Conservation (phyloP, 2,797 vertebrate species). For the Scomberomorus guttatus region DNA sequence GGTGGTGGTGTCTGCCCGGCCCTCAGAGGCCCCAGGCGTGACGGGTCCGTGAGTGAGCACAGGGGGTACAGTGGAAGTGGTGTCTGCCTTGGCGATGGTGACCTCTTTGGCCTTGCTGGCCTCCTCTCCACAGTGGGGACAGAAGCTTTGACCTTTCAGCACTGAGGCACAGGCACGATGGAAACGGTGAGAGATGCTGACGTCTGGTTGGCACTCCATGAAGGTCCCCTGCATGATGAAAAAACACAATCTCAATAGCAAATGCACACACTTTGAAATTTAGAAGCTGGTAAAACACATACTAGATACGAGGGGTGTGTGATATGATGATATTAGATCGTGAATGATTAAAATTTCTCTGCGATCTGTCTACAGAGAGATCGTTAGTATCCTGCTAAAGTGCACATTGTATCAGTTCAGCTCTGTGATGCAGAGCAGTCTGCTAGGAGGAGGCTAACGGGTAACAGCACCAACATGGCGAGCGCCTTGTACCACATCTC, state of each 20-base stretch:
- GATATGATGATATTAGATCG: too few species aligned
- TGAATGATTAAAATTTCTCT: too few species aligned
- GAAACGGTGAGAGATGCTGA: slow-evolving; percentile 96
- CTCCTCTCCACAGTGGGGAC: slow-evolving; percentile 98
- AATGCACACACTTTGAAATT: background rate
- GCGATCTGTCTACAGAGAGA: too few species aligned
- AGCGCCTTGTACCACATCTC: too few species aligned
- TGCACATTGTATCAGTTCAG: too few species aligned
- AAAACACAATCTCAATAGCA: background rate
- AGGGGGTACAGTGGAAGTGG: slow-evolving; percentile 90
- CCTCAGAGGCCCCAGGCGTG: slow-evolving; percentile 81
- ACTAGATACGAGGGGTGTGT: too few species aligned
- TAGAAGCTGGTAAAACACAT: too few species aligned
- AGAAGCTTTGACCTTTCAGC: slow-evolving; percentile 94
- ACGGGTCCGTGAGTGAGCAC: slow-evolving; percentile 84
- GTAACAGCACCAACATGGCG: too few species aligned
- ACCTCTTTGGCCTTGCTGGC: slow-evolving; percentile 96
- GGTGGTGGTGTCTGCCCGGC: slow-evolving; percentile 96
- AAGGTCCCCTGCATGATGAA: slow-evolving; percentile 91
- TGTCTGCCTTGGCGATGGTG: slow-evolving; percentile 97
- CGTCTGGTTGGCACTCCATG: slow-evolving; percentile 98
- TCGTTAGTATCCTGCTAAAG: too few species aligned
- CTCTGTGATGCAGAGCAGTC: too few species aligned
- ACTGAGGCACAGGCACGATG: slow-evolving; percentile 94
- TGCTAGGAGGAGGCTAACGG: too few species aligned